Percentiles rank a stretch among this genome's conserved stretches.
phyloP scores from a whole-genome alignment of 2,888 invertebrate species.

The Erannis defoliaria region DNA sequence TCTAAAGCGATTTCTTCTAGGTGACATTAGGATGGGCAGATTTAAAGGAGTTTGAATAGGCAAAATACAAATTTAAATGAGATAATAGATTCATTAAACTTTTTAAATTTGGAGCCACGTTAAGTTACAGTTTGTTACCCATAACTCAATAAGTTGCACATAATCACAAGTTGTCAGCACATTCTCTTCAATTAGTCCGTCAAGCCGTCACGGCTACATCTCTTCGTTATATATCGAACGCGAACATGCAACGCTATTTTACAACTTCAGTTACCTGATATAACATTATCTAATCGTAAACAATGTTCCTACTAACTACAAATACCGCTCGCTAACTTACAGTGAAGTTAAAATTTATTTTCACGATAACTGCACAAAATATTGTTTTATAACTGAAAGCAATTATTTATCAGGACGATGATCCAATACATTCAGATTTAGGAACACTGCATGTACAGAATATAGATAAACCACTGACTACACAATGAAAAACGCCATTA shows the following conservation, averaged over 20 bases:
- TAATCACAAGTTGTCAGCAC: constrained; percentile 23
- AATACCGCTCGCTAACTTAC: neutral
- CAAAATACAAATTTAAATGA: too few species aligned
- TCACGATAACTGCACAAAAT: neutral
- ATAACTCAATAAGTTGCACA: constrained; percentile 16
- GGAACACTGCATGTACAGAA: too few species aligned
- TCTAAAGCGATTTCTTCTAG: too few species aligned
- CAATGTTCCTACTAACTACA: constrained; percentile 7
- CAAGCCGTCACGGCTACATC: constrained; percentile 30
- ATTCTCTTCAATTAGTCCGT: constrained; percentile 21
- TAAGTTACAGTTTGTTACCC: constrained; percentile 9
- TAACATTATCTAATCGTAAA: constrained; percentile 25
- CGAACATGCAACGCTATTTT: constrained; percentile 40
- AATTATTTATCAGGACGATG: neutral
- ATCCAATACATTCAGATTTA: too few species aligned
- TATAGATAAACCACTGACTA: too few species aligned
- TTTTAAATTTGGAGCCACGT: too few species aligned
- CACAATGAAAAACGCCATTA: neutral
- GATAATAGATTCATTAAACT: too few species aligned
- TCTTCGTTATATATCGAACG: constrained; percentile 31
- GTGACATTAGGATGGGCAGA: too few species aligned
- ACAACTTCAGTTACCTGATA: constrained; percentile 11
- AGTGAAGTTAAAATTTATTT: neutral
- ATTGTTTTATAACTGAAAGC: neutral
- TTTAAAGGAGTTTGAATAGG: too few species aligned